phyloP scores from a whole-genome alignment of 53 echinoderm and acorn worm genomes.

The Echinometra lucunter region DNA sequence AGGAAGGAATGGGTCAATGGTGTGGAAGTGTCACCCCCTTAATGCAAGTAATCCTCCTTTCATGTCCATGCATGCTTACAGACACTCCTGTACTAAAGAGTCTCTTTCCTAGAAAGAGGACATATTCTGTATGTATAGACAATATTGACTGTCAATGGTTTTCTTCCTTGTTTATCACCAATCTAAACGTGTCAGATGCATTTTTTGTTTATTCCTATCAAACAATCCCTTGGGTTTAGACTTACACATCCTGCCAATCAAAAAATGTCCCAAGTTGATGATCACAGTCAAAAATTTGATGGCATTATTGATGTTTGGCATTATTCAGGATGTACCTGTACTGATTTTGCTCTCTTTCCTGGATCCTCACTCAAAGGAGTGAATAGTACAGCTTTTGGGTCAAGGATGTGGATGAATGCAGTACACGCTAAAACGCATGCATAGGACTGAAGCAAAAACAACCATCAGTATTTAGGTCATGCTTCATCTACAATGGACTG shows the following conservation, averaged over 20 bases:
- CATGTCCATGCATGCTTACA: background rate
- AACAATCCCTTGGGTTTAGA: background rate
- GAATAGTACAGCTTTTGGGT: background rate
- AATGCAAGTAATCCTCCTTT: no score
- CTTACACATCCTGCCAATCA: background rate
- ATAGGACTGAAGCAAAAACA: background rate
- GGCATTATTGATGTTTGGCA: background rate
- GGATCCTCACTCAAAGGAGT: background rate
- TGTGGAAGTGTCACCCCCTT: background rate
- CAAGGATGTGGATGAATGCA: background rate
- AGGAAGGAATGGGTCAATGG: background rate
- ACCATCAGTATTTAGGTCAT: constrained; percentile 1
- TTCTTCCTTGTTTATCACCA: background rate
- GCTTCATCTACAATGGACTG: background rate
- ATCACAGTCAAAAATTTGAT: background rate
- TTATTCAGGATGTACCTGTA: background rate
- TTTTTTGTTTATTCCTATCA: constrained; percentile 31
- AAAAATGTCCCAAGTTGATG: background rate
- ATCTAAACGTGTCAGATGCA: constrained; percentile 5
- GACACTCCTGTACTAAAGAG: background rate
- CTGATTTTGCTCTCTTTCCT: background rate
- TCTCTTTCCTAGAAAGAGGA: background rate
- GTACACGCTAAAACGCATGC: background rate
- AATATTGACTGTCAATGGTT: background rate
- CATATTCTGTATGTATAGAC: background rate